phyloP scores from a whole-genome alignment of 2,113 vertebrate species.

The Misgurnus mizolepis region DNA sequence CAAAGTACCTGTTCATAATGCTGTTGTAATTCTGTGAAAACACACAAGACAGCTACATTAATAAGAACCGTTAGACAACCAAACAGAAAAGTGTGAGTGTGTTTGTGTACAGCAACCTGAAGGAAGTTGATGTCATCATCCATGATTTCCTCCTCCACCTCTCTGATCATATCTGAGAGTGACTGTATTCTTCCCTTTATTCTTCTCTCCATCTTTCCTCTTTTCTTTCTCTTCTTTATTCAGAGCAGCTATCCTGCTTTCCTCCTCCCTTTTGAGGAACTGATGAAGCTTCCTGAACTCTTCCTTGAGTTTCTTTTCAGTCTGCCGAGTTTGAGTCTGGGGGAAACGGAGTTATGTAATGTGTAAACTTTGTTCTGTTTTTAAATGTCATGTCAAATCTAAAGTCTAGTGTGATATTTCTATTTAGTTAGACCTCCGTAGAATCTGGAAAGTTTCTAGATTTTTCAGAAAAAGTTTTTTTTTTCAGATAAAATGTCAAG shows the following conservation, averaged over 20 bases:
- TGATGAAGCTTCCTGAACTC: constrained; percentile 58
- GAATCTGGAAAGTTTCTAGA: no score
- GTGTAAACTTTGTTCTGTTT: no score
- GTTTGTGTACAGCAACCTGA: constrained; percentile 4
- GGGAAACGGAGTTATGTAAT: background rate
- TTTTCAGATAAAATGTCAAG: no score
- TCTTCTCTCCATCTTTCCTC: background rate
- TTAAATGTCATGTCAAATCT: no score
- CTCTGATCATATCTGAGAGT: constrained; percentile 1
- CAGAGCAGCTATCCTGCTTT: constrained; percentile 33
- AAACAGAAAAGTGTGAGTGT: background rate
- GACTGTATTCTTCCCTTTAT: background rate
- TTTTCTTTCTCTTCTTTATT: constrained; percentile 43
- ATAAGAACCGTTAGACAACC: background rate
- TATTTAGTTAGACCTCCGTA: no score
- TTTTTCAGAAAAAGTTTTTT: no score
- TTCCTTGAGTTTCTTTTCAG: constrained; percentile 54
- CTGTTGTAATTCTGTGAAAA: constrained; percentile 48
- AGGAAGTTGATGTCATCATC: constrained; percentile 34
- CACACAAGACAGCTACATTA: background rate
- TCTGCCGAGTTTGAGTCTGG: constrained; percentile 49
- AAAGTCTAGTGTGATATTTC: no score
- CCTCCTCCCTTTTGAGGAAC: constrained; percentile 54
- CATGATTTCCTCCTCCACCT: constrained; percentile 29
- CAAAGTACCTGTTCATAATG: constrained; percentile 44